These are phyloP conservation scores for Marmota flaviventris DNA, from an alignment of 2,113 vertebrate genomes.

Conservation along the genomic window DNA sequence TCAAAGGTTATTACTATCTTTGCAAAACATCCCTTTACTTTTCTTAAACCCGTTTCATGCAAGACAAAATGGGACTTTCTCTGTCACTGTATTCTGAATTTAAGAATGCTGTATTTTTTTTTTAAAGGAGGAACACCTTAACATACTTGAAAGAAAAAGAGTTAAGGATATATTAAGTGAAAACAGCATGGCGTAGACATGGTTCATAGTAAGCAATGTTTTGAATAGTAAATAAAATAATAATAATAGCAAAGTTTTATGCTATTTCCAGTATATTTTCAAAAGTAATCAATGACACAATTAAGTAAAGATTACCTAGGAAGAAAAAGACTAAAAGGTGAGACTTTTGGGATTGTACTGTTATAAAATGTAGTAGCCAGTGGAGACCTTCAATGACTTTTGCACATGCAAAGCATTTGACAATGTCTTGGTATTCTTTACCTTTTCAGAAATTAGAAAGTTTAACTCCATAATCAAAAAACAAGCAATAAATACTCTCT, in stretches of 20 bases:
- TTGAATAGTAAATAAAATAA: background rate
- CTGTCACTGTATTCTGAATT: constrained; percentile 17
- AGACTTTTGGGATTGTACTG: background rate
- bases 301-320: background rate
- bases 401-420: background rate
- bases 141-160: constrained; percentile 14
- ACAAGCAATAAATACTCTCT: background rate
- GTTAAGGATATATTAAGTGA: background rate
- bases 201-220: background rate
- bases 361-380: background rate
- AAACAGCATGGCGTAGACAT: background rate
- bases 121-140: background rate
- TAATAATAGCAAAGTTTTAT: constrained; percentile 1
- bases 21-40: background rate
- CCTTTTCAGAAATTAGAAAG: background rate
- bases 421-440: background rate
- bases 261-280: background rate
- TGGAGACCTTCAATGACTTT: background rate
- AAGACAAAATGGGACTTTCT: background rate
- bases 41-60: constrained; percentile 42
- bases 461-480: background rate
- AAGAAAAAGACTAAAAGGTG: background rate
- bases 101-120: background rate
- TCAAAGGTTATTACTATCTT: constrained; percentile 4
- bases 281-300: constrained; percentile 2